Evolutionary conservation across 2,797 vertebrate species (phyloP), one percentile per base, ranked within the genome.

Genomic region (Neosilurus mollespiculum): DNA sequence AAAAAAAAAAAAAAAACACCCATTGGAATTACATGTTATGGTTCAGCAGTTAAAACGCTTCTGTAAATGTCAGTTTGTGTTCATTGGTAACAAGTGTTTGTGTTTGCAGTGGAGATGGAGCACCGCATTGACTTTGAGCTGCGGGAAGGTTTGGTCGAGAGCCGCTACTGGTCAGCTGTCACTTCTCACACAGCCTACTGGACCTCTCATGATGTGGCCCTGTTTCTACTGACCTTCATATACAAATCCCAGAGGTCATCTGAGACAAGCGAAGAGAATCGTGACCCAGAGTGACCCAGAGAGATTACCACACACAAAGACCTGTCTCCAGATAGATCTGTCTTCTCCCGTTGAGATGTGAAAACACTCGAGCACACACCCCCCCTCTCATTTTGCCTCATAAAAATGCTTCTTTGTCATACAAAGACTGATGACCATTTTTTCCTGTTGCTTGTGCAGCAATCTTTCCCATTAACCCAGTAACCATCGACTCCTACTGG

Each of bases 121-220:
- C 96, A 96, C 81, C 96, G 98, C 86, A 94, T 99, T 2, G 98
- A 99, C 92, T 99, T 96, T 66, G 98, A 99, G 91, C 96, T 99
- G 83, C 93, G 97, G 86, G 98, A 99, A 91, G 98, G 98, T 85
- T 90, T 99, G 15, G 98, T 99, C 91, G 97, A 99, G 92, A 99
- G 96, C 91, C 96, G 98, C 86, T 99, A 99, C 86, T 99, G 97
- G 98, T 99, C 98, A 0, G 96, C 98, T 0, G 98, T 99, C 91
- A 99, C 98, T 0, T 99, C 98, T 0, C 98, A 99, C 92, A 99
- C 98, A 18, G 96, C 96, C 83, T 99, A 99, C 81, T 99, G 98
- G 98, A 97, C 95, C 59, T 99, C 98, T 7, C 95, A 97, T 88
- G 98, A 99, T 83, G 95, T 99, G 18, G 97, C 98, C 0, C 96